Evolutionary conservation across 2,113 vertebrate species (phyloP).

Genomic region (Gobiocypris rarus): DNA sequence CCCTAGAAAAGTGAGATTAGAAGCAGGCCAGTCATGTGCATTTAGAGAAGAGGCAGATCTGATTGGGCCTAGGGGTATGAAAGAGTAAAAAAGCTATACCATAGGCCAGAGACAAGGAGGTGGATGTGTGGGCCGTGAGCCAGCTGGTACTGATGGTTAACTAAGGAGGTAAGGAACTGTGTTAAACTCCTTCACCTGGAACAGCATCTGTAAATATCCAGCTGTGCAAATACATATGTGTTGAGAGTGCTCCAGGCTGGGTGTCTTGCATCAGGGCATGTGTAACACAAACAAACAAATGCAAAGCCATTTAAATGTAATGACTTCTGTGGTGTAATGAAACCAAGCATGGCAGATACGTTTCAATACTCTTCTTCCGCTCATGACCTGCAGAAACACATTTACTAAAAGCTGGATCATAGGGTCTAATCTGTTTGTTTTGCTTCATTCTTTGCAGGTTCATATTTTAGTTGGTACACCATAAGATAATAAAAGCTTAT

Average conservation of each 20-base stretch:
- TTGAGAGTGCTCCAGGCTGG: slow-evolving; percentile 62
- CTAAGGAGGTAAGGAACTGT: slow-evolving; percentile 48
- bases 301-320: slow-evolving; percentile 59
- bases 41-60: slow-evolving; percentile 56
- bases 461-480: slow-evolving; percentile 35
- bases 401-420: slow-evolving; percentile 40
- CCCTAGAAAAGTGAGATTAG: slow-evolving; percentile 75
- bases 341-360: slow-evolving; percentile 46
- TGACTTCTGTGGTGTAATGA: slow-evolving; percentile 64
- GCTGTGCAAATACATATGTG: slow-evolving; percentile 74
- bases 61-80: not conserved
- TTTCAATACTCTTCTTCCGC: slow-evolving; percentile 52
- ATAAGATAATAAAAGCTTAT: not conserved
- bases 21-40: slow-evolving; percentile 75
- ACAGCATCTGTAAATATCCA: slow-evolving; percentile 69
- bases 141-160: slow-evolving; percentile 50
- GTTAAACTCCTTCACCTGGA: slow-evolving; percentile 63
- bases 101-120: not conserved
- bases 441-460: slow-evolving; percentile 22
- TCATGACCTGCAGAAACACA: slow-evolving; percentile 69
- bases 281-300: slow-evolving; percentile 73
- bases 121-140: slow-evolving; percentile 3
- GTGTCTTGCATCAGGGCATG: slow-evolving; percentile 67
- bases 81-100: slow-evolving; percentile 13
- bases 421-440: slow-evolving; percentile 14